Base-by-base conservation (phyloP, 2,113 vertebrate genomes). In the Dipodomys merriami region DNA sequence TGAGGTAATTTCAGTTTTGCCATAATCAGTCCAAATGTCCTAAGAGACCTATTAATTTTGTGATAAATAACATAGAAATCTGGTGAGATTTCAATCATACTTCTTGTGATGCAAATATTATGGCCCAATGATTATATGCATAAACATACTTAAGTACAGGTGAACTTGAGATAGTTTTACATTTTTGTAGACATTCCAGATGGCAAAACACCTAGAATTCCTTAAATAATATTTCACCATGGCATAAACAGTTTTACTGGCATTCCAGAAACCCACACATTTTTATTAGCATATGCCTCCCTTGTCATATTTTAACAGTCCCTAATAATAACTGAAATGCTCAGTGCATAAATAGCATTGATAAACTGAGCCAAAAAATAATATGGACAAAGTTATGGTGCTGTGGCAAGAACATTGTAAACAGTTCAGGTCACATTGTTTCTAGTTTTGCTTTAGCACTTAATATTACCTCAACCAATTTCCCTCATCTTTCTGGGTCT, bases 241-340 rank as follows among this genome's bases (percentile, higher is more conserved):
- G 91, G 62, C 71, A 83, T 89, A 95, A 94, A 94, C 93, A 95
- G 60, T 85, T 93, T 94, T 88, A 39, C 93, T 93, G 62, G 94
- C 74, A 85, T 97, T 96, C 93, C 71, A 93, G 87, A 95, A 95
- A 78, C 95, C 94, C 91, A 96, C 87, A 0, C 53, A 44, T 96
- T 97, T 64, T 96, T 95, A 96, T 95, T 96, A 97, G 82, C 97
- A 97, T 97, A 96, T 96, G 96, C 91, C 94, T 96, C 82, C 53
- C 27, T 57, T 93, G 85, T 95, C 96, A 90, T 82, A 93, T 95
- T 97, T 96, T 90, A 95, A 95, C 93, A 96, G 82, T 64, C 53
- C 90, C 95, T 96, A 96, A 95, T 97, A 97, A 97, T 97, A 97
- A 95, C 93, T 91, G 91, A 97, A 97, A 96, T 72, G 93, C 69